Evolutionary conservation across 2,888 invertebrate species (phyloP).

Genomic region (Patella caerulea): DNA sequence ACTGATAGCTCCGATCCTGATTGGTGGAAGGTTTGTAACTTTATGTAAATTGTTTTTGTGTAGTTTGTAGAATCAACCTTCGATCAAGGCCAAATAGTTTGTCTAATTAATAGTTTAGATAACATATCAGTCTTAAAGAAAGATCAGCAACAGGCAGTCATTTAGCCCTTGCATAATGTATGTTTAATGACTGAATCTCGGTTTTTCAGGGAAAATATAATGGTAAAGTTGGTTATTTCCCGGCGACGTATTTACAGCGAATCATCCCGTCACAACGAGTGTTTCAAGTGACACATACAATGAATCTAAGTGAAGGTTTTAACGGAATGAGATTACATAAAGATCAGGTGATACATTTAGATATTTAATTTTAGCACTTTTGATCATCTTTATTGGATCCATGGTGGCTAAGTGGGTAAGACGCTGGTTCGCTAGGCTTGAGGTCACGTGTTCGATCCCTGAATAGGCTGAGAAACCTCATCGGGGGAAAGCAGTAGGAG

Average conservation of each 20-base stretch:
- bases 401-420: too few relatives aligned
- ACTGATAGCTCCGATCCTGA: slow-evolving; percentile 95
- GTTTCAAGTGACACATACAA: slow-evolving; percentile 87
- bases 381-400: background rate
- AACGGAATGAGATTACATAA: slow-evolving; percentile 87
- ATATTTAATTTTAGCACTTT: background rate
- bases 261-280: slow-evolving; percentile 91
- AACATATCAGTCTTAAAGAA: too few relatives aligned
- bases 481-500: background rate
- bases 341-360: slow-evolving; percentile 79
- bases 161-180: too few relatives aligned
- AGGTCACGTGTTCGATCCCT: too few relatives aligned
- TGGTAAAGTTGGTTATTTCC: slow-evolving; percentile 92
- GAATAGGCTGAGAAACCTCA: too few relatives aligned
- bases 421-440: too few relatives aligned
- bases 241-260: slow-evolving; percentile 93
- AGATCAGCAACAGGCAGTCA: too few relatives aligned
- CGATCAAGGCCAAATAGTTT: too few relatives aligned
- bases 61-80: too few relatives aligned
- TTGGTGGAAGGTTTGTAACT: slow-evolving; percentile 83
- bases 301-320: slow-evolving; percentile 83
- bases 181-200: too few relatives aligned
- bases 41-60: too few relatives aligned
- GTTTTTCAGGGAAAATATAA: slow-evolving; percentile 85
- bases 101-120: too few relatives aligned